Base-by-base conservation (phyloP, 2,888 invertebrate genomes). In the Campoplex capitator region DNA sequence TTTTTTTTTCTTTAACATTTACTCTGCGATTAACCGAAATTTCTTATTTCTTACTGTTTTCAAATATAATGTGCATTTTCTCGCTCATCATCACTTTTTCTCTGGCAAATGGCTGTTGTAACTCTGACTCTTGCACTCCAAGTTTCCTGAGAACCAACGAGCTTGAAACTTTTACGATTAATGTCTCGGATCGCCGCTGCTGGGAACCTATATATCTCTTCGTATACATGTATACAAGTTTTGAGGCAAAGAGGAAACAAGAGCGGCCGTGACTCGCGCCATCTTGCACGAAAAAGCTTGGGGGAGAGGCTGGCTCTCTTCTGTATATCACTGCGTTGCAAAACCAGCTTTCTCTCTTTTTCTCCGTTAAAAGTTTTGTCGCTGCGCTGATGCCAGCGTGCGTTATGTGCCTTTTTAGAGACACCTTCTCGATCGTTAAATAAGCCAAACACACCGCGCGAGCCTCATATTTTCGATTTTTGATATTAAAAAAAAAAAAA, bases 91-190 rank as follows among this genome's bases (percentile, higher is more conserved):
- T 65, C 18, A 65, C n/a, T 84, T 62, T 76, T 48, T 51, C 51
- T 35, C n/a, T 65, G 65, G 76, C 65, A 38, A 32, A 54, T 56
- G 28, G 68, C 13, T 62, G 74, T 71, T 82, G 85, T 79, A 81
- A 84, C 77, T 83, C 85, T 74, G 70, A 32, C 77, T 82, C 85
- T 85, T 74, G 84, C 78, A 54, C 84, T 73, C 77, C 45, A 81
- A 82, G 67, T 80, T 86, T 42, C 28, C 35, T 68, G 81, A 68
- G 76, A 78, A 74, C 84, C 84, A 81, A 73, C 86, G 84, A 80
- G 81, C 83, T 75, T 51, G 77, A 89, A 88, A 88, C 88, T 88
- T 89, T 88, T 89, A 87, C 87, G 88, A 88, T 89, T 88, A 88
- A 89, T 89, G 88, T 86, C 81, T 75, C 76, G 77, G 71, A 79